These are phyloP conservation scores for Sycophaga agraensis DNA, from an alignment of 1,140 invertebrate genomes.

Conservation along the genomic window DNA sequence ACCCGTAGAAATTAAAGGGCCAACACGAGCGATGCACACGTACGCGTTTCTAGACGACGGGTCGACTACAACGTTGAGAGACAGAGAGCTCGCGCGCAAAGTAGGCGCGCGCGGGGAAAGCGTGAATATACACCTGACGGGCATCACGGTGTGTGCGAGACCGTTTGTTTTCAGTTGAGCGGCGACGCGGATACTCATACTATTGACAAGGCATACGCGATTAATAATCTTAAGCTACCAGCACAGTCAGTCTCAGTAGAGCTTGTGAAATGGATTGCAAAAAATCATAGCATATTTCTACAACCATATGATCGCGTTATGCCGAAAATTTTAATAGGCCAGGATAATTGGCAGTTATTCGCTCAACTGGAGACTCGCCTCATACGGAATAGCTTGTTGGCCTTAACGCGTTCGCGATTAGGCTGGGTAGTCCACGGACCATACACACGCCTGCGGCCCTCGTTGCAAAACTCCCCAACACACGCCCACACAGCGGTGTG, in stretches of 20 bases:
- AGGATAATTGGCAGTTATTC: constrained; percentile 1
- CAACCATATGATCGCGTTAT: not conserved
- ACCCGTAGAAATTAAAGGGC: not conserved
- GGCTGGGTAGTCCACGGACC: not conserved
- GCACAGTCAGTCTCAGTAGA: not conserved
- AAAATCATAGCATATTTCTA: not conserved
- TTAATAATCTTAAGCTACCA: not conserved
- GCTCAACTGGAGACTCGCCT: not conserved
- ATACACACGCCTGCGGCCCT: too few relatives aligned
- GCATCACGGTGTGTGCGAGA: not conserved
- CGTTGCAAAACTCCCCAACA: not conserved
- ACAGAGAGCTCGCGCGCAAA: not conserved
- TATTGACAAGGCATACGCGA: not conserved
- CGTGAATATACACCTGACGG: not conserved
- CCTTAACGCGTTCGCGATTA: not conserved
- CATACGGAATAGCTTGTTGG: not conserved
- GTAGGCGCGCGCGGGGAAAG: not conserved
- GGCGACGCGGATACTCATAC: not conserved
- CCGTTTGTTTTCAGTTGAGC: not conserved
- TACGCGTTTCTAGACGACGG: not conserved
- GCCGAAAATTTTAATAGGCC: not conserved
- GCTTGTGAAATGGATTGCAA: not conserved
- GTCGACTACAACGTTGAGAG: not conserved
- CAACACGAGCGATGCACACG: not conserved
- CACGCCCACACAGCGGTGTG: not conserved